These are phyloP conservation scores for Protomyctophum bolini DNA, from an alignment of 2,113 vertebrate species.

Conservation along the genomic window DNA sequence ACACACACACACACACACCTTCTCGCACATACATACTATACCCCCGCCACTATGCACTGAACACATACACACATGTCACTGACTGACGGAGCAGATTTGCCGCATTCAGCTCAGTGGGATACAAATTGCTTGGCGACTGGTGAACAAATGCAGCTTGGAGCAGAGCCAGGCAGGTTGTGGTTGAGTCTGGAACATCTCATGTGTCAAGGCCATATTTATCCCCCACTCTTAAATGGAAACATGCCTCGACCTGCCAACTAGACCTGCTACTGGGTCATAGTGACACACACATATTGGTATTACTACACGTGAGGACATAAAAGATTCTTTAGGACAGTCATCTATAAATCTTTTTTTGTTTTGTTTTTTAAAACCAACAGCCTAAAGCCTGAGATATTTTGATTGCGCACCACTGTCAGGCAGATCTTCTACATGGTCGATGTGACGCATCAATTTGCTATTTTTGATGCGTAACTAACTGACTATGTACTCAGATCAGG, in stretches of 20 bases:
- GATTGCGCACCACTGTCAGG: not conserved
- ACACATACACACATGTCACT: not conserved
- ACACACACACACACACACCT: not conserved
- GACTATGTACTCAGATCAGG: too few species aligned
- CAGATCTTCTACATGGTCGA: not conserved
- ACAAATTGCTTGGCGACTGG: conserved; percentile 62
- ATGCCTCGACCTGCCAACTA: conserved; percentile 59
- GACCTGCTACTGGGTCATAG: conserved; percentile 44
- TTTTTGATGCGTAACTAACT: too few species aligned
- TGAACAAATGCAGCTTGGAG: conserved; percentile 64
- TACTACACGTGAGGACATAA: too few species aligned
- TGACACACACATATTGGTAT: conserved; percentile 3
- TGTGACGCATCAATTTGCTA: not conserved
- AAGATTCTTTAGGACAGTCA: too few species aligned
- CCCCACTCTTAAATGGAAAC: conserved; percentile 65
- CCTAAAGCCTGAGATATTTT: not conserved
- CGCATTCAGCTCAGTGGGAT: conserved; percentile 47
- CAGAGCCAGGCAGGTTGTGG: conserved; percentile 61
- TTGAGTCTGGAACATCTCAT: conserved; percentile 68
- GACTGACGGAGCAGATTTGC: conserved; percentile 52
- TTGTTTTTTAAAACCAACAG: not conserved
- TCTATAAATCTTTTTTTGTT: too few species aligned
- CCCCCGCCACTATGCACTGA: too few species aligned
- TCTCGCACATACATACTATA: too few species aligned
- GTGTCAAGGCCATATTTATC: conserved; percentile 71